Conservation (phyloP, 2,888 invertebrate species). For the Drosophila anomelani region DNA sequence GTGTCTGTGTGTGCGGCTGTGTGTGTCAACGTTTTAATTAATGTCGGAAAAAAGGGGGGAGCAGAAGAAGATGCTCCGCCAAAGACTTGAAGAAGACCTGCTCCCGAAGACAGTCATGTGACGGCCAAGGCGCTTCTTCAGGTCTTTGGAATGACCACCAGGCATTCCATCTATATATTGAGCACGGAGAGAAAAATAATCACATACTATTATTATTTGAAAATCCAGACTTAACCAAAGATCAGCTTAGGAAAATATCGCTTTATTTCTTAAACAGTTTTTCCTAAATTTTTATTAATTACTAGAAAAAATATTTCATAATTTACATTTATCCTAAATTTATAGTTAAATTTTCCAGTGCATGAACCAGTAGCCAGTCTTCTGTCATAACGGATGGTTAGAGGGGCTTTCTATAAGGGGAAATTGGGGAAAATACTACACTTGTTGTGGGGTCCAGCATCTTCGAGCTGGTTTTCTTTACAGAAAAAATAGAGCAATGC, state of each 20-base stretch:
- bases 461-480: constrained; percentile 23
- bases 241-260: neutral
- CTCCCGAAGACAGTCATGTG: constrained; percentile 55
- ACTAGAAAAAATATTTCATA: neutral
- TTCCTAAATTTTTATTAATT: neutral
- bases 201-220: neutral
- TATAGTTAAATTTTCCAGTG: constrained; percentile 4
- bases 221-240: rapidly evolving
- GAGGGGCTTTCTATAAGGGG: neutral
- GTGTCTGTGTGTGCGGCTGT: constrained; percentile 10
- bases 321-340: neutral
- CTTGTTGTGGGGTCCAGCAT: constrained; percentile 48
- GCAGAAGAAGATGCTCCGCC: neutral
- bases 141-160: constrained; percentile 35
- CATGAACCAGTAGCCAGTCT: constrained; percentile 15
- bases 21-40: constrained; percentile 66
- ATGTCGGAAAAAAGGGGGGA: constrained; percentile 40
- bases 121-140: constrained; percentile 35
- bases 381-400: constrained; percentile 20
- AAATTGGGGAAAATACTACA: neutral
- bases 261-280: neutral
- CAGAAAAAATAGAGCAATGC: constrained; percentile 3
- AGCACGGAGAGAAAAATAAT: constrained; percentile 2
- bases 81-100: constrained; percentile 27
- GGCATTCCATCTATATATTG: constrained; percentile 2